These are phyloP conservation scores for Idaea aversata DNA, from an alignment of 2,888 invertebrate species.

Conservation along the genomic window DNA sequence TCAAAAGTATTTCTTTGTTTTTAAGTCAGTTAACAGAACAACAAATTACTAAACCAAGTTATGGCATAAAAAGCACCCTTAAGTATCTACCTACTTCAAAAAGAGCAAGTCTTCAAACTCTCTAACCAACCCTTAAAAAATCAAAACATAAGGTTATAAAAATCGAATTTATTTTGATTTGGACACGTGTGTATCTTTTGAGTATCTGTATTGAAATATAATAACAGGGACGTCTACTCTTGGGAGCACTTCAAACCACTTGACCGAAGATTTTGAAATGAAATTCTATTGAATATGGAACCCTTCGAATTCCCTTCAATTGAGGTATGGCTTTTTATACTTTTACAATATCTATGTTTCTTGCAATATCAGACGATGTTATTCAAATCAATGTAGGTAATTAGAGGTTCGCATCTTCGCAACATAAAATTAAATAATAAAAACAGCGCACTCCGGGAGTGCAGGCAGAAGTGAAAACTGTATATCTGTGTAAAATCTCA, in stretches of 20 bases:
- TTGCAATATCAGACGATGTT: neutral
- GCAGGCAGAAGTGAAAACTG: too few relatives aligned
- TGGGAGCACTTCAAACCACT: neutral
- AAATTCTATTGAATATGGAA: neutral
- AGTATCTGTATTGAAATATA: constrained; percentile 3
- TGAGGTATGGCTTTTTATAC: neutral
- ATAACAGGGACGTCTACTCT: neutral
- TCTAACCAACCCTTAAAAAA: constrained; percentile 2
- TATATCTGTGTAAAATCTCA: too few relatives aligned
- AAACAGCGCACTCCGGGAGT: too few relatives aligned
- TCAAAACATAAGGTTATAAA: neutral
- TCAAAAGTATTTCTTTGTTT: too few relatives aligned
- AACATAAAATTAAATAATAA: too few relatives aligned
- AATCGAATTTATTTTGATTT: constrained; percentile 6
- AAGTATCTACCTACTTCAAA: neutral
- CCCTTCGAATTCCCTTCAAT: neutral
- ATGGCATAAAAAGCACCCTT: neutral
- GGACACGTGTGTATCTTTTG: neutral
- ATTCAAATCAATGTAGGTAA: neutral
- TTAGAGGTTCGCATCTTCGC: too few relatives aligned
- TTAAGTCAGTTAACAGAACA: neutral
- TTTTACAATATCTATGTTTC: neutral
- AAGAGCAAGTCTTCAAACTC: neutral
- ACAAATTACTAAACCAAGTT: neutral
- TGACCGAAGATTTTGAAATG: neutral